phyloP scores from a whole-genome alignment of 2,113 vertebrate genomes.

The Pungitius pungitius region DNA sequence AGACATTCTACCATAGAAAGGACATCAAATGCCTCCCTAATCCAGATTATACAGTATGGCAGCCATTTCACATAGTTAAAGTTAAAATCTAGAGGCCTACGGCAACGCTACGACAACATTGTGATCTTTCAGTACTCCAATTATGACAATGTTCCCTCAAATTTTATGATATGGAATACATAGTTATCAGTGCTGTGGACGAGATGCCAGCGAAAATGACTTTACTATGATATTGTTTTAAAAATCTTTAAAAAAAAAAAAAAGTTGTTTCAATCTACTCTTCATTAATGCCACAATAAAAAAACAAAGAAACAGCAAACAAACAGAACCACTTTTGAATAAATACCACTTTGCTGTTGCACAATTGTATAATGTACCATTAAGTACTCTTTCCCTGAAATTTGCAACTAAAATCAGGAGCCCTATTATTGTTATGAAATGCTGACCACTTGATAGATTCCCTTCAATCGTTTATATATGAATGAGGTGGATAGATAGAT shows the following conservation, averaged over 20 bases:
- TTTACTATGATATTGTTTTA: constrained; percentile 60
- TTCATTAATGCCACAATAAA: constrained; percentile 57
- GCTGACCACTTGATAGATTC: constrained; percentile 29
- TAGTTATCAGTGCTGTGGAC: constrained; percentile 64
- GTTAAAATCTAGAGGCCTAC: constrained; percentile 54
- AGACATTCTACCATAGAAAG: constrained; percentile 63
- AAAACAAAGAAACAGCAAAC: constrained; percentile 61
- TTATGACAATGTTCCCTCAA: constrained; percentile 86
- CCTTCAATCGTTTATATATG: constrained; percentile 29
- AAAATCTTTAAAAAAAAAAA: constrained; percentile 68
- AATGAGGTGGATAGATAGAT: constrained; percentile 43
- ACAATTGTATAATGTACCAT: constrained; percentile 81
- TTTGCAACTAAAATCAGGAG: constrained; percentile 82
- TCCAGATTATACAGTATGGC: constrained; percentile 69
- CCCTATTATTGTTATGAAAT: constrained; percentile 79
- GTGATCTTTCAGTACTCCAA: constrained; percentile 81
- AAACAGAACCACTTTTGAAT: constrained; percentile 64
- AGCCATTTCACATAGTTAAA: constrained; percentile 64
- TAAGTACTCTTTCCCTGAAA: constrained; percentile 92
- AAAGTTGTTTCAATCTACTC: constrained; percentile 55
- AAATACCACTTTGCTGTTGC: constrained; percentile 61
- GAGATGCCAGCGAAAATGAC: constrained; percentile 72
- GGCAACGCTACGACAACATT: constrained; percentile 48
- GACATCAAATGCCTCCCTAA: constrained; percentile 56
- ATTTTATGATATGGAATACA: constrained; percentile 69